Evolutionary conservation across 2,113 vertebrate species (phyloP), one percentile per base, ranked within the genome.

Genomic region (Aspiorhynchus laticeps): DNA sequence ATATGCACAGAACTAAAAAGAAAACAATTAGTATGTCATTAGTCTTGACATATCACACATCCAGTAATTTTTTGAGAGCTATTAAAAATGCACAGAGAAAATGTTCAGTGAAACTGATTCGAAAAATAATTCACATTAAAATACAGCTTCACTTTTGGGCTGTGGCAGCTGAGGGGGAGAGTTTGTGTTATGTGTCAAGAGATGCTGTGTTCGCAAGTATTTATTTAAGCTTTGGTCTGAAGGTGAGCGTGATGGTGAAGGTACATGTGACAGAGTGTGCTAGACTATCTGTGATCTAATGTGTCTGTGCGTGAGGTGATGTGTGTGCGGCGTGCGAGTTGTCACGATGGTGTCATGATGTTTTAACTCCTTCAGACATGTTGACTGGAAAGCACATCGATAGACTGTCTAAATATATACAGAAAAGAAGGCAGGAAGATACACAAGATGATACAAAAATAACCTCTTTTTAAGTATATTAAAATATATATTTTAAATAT

Each of bases 1-100:
- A 99, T 92, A 90, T 98, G 97, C 90, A 98, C 97, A 81, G 98
- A 97, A 91, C 98, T 99, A 94, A 91, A 88, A 79, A 81, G 15
- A 36, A 90, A 86, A 46, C 19, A 91, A 28, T 7, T 53, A 71
- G 74, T 73, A 80, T 19, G 63, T 69, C 87, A 76, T 85, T 65
- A 88, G 26, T 77, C 38, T 36, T 83, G 80, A 51, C 8, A 61
- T 8, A 19, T 73, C 19, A 21, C 24, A 43, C 14, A 14, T 65
- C 17, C 6, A 31, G 6, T 36, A 21, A 14, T 1, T 19, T 17
- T 65, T 67, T 28, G 63, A 4, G 7, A 38, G 1, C 4, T 71
- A 71, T 69, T 36, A 24, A 71, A 79, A 33, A 38, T 11, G 10
- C 15, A 56, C 4, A 5, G 46, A 56, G 14, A 41, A 75, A 26